Evolutionary conservation across 2,888 invertebrate species (phyloP).

Genomic region (Cremastinae sp.): DNA sequence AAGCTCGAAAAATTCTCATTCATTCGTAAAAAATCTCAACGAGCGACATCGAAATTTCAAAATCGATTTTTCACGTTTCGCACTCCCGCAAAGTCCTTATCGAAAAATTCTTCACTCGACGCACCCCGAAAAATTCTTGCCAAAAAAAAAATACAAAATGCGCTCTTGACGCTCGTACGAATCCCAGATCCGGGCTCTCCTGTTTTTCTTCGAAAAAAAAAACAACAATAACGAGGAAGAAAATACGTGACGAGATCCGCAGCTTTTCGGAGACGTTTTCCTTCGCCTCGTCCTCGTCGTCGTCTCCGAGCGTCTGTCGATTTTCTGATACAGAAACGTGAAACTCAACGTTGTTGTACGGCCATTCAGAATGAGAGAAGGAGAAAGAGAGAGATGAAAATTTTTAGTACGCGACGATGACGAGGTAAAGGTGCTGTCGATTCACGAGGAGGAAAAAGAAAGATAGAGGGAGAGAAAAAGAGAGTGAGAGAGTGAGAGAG

Average conservation of each 20-base stretch:
- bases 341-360: conserved; percentile 41
- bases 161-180: not conserved
- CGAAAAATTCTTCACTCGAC: conserved; percentile 28
- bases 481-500: conserved; percentile 31
- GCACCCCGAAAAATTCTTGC: conserved; percentile 7
- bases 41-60: not conserved
- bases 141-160: conserved; percentile 2
- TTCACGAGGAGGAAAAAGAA: not conserved
- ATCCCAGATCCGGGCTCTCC: not conserved
- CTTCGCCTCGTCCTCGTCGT: conserved; percentile 39
- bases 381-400: conserved; percentile 24
- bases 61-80: conserved; percentile 6
- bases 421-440: conserved; percentile 50
- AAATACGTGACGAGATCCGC: not conserved
- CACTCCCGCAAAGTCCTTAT: conserved; percentile 32
- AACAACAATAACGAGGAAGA: conserved; percentile 1
- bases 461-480: conserved; percentile 31
- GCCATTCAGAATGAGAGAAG: conserved; percentile 33
- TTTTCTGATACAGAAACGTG: conserved; percentile 55
- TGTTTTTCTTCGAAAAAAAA: conserved; percentile 3
- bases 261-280: conserved; percentile 42
- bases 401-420: conserved; percentile 52
- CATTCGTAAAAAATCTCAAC: conserved; percentile 1
- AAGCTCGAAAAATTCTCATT: not conserved
- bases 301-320: conserved; percentile 55